Evolutionary conservation across 2,113 vertebrate species (phyloP), one percentile per base, ranked within the genome.

Genomic region (Saguinus imperator): DNA sequence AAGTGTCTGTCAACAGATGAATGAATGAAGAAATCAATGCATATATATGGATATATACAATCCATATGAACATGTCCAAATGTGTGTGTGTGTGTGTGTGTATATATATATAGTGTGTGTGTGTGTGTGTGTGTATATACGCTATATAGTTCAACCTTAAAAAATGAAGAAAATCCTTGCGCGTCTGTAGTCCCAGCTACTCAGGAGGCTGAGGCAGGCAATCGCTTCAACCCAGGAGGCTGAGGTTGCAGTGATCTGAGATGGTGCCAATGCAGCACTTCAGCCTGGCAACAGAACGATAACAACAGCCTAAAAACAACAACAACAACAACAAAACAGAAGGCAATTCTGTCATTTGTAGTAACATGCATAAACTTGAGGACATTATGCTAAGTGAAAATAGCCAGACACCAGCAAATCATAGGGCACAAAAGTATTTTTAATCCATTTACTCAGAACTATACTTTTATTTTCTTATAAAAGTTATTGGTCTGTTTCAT

Each of bases 401-500:
- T 37, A 72, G n/a, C n/a, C 68, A 72, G 17, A 64, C 61, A 29
- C 27, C 68, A 72, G 18, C n/a, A n/a, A 92, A 73, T 85, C 88
- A 58, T 57, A 73, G 16, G n/a, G 25, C 77, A 45, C 70, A 85
- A 95, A 95, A 48, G 35, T 18, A 88, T 91, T 79, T 91, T 23
- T 40, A 88, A 72, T 43, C 32, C 32, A 66, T 95, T 95, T 79
- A 35, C 83, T 95, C 25, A 95, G 88, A 72, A 88, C 14, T 40
- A 72, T 79, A 79, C 32, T 91, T 88, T 94, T 73, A 91, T 91
- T 91, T 94, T 87, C 50, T 94, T 94, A 84, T 57, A 55, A 94
- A 92, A 64, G 13, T 89, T 73, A 92, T 66, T 16, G 18, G 45
- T 80, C 76, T 80, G 89, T 95, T 75, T 80, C 35, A 95, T 91